phyloP scores from a whole-genome alignment of 2,888 invertebrate species.

The Bombyx huttoni region DNA sequence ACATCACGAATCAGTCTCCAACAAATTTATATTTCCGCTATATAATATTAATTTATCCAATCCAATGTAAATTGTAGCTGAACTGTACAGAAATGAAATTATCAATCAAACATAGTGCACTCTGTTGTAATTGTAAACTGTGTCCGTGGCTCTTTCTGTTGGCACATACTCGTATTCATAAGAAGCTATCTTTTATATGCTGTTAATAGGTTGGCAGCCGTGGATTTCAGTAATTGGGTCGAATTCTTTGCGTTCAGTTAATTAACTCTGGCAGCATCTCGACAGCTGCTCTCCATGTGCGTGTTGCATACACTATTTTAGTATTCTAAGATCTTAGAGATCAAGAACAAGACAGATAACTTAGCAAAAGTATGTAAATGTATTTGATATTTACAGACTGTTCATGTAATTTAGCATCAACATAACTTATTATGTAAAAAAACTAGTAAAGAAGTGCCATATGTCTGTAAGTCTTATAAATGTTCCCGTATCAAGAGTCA shows the following conservation, averaged over 20 bases:
- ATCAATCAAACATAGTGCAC: neutral
- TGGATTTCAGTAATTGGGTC: slow-evolving; percentile 34
- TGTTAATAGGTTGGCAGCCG: slow-evolving; percentile 9
- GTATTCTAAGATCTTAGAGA: neutral
- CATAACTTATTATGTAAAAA: no score
- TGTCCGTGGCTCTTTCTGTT: no score
- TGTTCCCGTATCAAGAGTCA: no score
- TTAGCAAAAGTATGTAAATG: neutral
- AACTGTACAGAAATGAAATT: neutral
- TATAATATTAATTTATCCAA: slow-evolving; percentile 9
- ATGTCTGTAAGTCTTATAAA: no score
- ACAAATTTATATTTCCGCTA: slow-evolving; percentile 54
- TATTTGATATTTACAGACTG: neutral
- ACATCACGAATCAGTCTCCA: slow-evolving; percentile 66
- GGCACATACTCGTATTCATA: neutral
- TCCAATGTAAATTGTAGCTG: neutral
- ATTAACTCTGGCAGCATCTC: slow-evolving; percentile 31
- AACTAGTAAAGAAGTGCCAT: no score
- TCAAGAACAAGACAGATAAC: neutral
- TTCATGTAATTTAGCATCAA: no score
- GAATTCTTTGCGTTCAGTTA: slow-evolving; percentile 54
- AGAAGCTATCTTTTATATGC: slow-evolving; percentile 1
- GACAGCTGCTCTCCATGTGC: slow-evolving; percentile 49
- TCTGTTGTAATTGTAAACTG: no score
- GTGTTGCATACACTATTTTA: slow-evolving; percentile 2